Conservation (phyloP, 2,113 vertebrate genomes). For the Conger conger region DNA sequence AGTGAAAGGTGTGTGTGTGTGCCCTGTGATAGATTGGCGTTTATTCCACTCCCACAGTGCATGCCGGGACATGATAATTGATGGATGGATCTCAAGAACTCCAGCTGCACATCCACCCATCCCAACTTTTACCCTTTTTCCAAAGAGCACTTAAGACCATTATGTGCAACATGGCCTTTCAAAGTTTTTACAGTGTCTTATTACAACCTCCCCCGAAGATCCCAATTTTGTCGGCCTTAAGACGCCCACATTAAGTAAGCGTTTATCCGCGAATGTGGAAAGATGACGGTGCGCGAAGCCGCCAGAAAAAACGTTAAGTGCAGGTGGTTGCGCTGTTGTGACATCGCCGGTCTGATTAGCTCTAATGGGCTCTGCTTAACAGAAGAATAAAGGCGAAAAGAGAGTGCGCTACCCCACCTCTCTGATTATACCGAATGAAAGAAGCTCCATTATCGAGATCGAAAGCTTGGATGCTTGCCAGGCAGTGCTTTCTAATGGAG, state of each 20-base stretch:
- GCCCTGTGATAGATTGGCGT: no score
- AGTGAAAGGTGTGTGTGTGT: no score
- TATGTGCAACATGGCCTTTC: no score
- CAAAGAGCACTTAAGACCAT: no score
- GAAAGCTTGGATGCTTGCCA: constrained; percentile 28
- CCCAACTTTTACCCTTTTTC: no score
- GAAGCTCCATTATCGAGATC: constrained; percentile 41
- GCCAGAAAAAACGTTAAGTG: not conserved
- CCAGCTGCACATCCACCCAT: no score
- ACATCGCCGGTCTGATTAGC: constrained; percentile 37
- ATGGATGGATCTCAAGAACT: no score
- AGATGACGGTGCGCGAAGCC: not conserved
- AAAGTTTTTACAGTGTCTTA: not conserved
- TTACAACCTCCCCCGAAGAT: not conserved
- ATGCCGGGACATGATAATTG: no score
- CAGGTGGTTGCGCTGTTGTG: constrained; percentile 17
- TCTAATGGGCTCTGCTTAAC: constrained; percentile 34
- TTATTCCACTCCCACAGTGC: no score
- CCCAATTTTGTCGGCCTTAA: no score
- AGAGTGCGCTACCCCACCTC: constrained; percentile 32
- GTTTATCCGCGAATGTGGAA: not conserved
- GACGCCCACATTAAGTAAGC: no score
- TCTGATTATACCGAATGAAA: constrained; percentile 51
- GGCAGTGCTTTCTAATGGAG: constrained; percentile 37
- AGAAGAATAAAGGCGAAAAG: constrained; percentile 33